Evolutionary conservation across 2,113 vertebrate genomes (phyloP), one percentile per base, ranked within the genome.

Genomic region (Chaetodon auriga): DNA sequence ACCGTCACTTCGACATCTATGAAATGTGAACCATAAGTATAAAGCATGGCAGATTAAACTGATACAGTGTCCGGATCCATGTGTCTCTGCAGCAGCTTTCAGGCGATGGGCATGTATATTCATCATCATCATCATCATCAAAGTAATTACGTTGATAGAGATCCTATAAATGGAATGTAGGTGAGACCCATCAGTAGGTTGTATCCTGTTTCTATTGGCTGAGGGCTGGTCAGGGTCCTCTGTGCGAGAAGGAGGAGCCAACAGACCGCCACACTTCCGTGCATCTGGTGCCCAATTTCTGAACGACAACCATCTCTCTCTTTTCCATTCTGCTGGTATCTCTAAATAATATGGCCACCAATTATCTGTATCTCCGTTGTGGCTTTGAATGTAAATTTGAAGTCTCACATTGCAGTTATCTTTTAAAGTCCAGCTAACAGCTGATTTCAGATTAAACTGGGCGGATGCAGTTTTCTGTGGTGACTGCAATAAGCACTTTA

Each of bases 271-370:
- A 86, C 83, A 87, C 89, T 93, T 94, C 93, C 89, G 87, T 87
- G 92, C 93, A 92, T 94, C 92, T 94, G 91, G 87, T 91, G 85
- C 77, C 83, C 82, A 82, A 63, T 83, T 53, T 85, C 0, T 83
- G 51, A 85, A 62, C 81, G 75, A 19, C 21, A 46, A 21, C 48
- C 38, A 46, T 13, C 38, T 53, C 43, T 25, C 25, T 75, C 30
- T 43, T 25, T 53, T 30, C 49, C 8, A 45, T 23, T 61, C 15
- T 60, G n/a, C 70, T 73, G 36, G 14, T 68, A 5, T 14, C 18
- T 16, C 5, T 36, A 13, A 68, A 43, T 69, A 6, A 70, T 58
- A 14, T 15, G 19, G 3, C 4, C 25, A 43, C 6, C 4, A 36
- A 13, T 55, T 18, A 64, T 68, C 4, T 46, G 15, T 5, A 58